Base-by-base conservation (phyloP, 1,140 invertebrate genomes). In the Halictus rubicundus region DNA sequence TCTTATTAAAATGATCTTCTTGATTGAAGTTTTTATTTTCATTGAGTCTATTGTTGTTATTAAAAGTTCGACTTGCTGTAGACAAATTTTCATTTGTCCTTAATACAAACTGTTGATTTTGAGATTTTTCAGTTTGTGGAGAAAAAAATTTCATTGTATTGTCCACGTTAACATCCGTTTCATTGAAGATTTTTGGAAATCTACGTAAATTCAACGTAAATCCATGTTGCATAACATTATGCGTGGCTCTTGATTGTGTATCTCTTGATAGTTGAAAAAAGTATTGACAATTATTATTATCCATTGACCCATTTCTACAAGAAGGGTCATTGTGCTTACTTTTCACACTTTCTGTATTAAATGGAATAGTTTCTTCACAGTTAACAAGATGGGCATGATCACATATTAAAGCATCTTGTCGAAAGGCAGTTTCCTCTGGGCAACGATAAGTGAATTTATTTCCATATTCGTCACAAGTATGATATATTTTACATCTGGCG, bases 371-470 rank as follows among this genome's bases (percentile, higher is more conserved):
- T 72, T 14, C 71, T 42, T 84, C 83, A 63, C 94, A 94, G 39
- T 94, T 89, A 3, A 94, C 94, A 46, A 92, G 92, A 72, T 93
- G 92, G 49, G 92, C 93, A 82, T 94, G 93, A 78, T 94, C 94
- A 59, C 94, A 94, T 39, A 94, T 90, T 75, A 94, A 86, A 8
- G 93, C 91, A n/a, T 92, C 91, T 69, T 94, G 94, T 46, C 93
- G 93, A 84, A 94, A 94, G 12, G 93, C 88, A 0, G 94, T 94
- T 27, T 91, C 89, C 39, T 93, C 90, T 7, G 93, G 93, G 72
- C 94, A 94, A 32, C 92, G 81, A 81, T 94, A 93, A 0, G 89
- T 93, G 78, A 93, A 94, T 78, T 93, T 92, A 57, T 93, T 92
- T 1, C 90, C 92, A 39, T 93, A 90, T 54, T 92, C 92, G 69